Conservation (phyloP, 2,888 invertebrate genomes). For the Ochlodes sylvanus region DNA sequence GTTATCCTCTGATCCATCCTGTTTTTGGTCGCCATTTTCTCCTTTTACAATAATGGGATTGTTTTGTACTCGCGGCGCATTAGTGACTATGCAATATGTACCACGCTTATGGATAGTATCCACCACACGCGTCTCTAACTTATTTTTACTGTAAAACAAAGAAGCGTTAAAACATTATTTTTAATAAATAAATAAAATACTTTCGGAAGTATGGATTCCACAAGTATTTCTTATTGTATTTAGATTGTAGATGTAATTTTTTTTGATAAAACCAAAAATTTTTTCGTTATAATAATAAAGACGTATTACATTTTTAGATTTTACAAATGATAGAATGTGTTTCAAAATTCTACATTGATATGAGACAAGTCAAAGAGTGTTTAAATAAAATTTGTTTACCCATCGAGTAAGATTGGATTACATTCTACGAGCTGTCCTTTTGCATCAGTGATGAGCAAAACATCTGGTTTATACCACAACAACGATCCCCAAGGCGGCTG, state of each 20-base stretch:
- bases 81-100: constrained; percentile 86
- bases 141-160: constrained; percentile 61
- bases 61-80: constrained; percentile 63
- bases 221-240: no score
- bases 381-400: constrained; percentile 52
- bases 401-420: constrained; percentile 79
- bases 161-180: not conserved
- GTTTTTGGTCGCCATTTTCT: constrained; percentile 1
- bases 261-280: no score
- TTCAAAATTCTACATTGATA: no score
- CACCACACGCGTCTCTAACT: constrained; percentile 60
- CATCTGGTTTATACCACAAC: constrained; percentile 86
- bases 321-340: no score
- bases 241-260: no score
- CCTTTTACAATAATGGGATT: constrained; percentile 14
- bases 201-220: no score
- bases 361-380: no score
- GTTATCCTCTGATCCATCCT: not conserved
- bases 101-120: constrained; percentile 84
- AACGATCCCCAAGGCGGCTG: constrained; percentile 75
- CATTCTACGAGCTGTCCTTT: constrained; percentile 87
- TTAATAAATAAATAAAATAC: no score
- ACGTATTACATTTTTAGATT: no score
- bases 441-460: constrained; percentile 83
- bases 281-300: no score